These are phyloP conservation scores for Dolichopus griseipennis DNA, from an alignment of 2,888 invertebrate genomes.

Conservation along the genomic window DNA sequence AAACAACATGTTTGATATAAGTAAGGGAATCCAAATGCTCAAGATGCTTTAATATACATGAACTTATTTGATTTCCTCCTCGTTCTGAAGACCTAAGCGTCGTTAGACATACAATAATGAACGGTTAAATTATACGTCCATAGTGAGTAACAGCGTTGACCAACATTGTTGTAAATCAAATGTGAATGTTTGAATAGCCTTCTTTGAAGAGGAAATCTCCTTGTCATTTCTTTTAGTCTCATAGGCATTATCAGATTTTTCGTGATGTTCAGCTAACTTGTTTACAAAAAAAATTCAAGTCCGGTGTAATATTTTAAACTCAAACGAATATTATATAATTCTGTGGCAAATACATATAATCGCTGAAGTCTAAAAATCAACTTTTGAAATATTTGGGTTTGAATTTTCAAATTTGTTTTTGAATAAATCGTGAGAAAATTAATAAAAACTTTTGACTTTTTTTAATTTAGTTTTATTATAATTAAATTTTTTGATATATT, in stretches of 20 bases:
- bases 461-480: too few species aligned
- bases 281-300: too few species aligned
- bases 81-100: slow-evolving; percentile 19
- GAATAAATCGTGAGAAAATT: too few species aligned
- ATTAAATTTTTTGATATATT: too few species aligned
- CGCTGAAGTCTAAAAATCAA: too few species aligned
- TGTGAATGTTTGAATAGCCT: slow-evolving; percentile 19
- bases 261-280: not conserved
- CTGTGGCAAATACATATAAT: too few species aligned
- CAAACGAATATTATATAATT: too few species aligned
- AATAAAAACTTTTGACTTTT: too few species aligned
- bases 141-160: slow-evolving; percentile 21
- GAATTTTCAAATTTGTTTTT: too few species aligned
- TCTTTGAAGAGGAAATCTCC: slow-evolving; percentile 15
- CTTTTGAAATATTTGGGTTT: too few species aligned
- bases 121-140: slow-evolving; percentile 23
- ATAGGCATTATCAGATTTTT: slow-evolving; percentile 20
- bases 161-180: slow-evolving; percentile 23
- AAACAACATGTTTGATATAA: slow-evolving; percentile 16
- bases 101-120: slow-evolving; percentile 20
- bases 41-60: slow-evolving; percentile 19
- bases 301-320: too few species aligned
- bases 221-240: slow-evolving; percentile 20
- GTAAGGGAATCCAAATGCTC: not conserved
- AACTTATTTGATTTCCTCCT: slow-evolving; percentile 23